Conservation (phyloP, 2,888 invertebrate genomes). For the Ephialtes manifestator region DNA sequence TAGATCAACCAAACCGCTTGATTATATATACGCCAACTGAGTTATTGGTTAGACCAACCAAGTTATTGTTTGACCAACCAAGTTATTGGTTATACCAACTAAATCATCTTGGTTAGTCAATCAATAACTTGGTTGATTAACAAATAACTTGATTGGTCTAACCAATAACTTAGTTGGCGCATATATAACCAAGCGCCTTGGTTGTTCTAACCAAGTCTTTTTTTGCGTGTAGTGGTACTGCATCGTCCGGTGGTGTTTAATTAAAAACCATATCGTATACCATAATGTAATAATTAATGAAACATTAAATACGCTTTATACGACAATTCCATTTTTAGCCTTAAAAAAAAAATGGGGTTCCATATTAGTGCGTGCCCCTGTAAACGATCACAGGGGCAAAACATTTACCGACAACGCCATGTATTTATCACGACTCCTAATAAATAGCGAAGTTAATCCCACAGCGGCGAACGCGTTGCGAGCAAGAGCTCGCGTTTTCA, state of each 20-base stretch:
- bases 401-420: slow-evolving; percentile 25
- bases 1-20: too few relatives aligned
- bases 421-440: slow-evolving; percentile 65
- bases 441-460: slow-evolving; percentile 62
- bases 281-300: slow-evolving; percentile 12
- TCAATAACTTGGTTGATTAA: too few relatives aligned
- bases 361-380: not conserved
- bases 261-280: not conserved
- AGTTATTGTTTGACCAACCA: too few relatives aligned
- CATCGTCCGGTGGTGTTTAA: not conserved
- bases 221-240: not conserved
- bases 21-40: too few relatives aligned
- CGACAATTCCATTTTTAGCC: not conserved
- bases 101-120: too few relatives aligned
- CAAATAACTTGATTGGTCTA: too few relatives aligned
- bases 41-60: too few relatives aligned
- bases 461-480: not conserved
- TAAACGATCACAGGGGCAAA: slow-evolving; percentile 1
- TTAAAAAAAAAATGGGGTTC: not conserved
- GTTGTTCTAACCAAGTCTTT: too few relatives aligned
- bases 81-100: too few relatives aligned
- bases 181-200: too few relatives aligned
- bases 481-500: slow-evolving; percentile 36
- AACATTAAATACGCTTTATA: slow-evolving; percentile 8
- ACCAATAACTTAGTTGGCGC: too few relatives aligned